Evolutionary conservation across 2,113 vertebrate genomes (phyloP), one percentile per base, ranked within the genome.

Genomic region (Odocoileus virginianus): DNA sequence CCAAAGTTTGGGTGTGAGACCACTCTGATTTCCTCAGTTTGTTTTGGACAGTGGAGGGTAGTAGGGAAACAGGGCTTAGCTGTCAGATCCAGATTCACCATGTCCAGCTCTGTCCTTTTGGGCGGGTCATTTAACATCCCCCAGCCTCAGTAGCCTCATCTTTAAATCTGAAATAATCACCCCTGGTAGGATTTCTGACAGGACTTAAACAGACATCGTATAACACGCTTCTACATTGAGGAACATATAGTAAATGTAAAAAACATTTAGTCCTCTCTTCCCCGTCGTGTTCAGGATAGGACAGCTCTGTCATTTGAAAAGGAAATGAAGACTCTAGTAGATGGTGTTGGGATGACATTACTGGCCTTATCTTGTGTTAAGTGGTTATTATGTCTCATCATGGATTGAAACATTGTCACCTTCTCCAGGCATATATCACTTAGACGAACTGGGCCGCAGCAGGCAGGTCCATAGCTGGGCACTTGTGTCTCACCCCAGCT

Each of bases 31-130:
- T 52, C 45, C 7, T 30, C 10, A 2, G 28, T 43, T 43, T 52
- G 33, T 33, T 55, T 81, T 52, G 52, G 30, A 16, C 13, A 0
- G 36, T 27, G n/a, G 64, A 36, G 50, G 30, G 52, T 2, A 0
- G 30, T 36, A 21, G 86, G 50, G 21, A 85, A 33, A 54, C 25
- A 6, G 25, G 55, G 21, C 88, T 33, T 57, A 7, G n/a, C 3
- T 5, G 27, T 40, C n/a, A 13, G 76, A 13, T 28, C 82, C 47
- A 14, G 82, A 15, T 12, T 55, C 13, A 17, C 43, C 50, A 23
- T 0, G 0, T 16, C 81, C 4, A 13, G 6, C 52, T 50, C 27
- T 11, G 11, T 9, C 0, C 27, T 36, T 27, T 19, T 4, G 10
- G 52, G 16, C 25, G 2, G 25, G 28, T 84, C 52, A 2, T 13